These are phyloP conservation scores for Thymelicus sylvestris DNA, from an alignment of 2,888 invertebrate species.

Conservation along the genomic window DNA sequence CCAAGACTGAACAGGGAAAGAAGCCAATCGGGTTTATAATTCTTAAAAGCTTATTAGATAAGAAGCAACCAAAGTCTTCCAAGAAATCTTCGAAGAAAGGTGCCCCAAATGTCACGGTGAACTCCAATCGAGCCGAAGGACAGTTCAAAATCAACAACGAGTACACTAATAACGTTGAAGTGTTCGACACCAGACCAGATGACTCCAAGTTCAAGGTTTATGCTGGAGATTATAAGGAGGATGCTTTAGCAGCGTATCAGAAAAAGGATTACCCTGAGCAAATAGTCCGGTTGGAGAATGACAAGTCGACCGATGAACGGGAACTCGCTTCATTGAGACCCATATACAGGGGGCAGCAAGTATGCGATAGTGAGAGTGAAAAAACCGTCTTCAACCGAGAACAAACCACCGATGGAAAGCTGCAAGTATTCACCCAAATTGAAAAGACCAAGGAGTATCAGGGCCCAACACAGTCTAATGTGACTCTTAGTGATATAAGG, in stretches of 20 bases:
- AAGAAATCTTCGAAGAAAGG: constrained; percentile 55
- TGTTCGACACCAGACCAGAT: constrained; percentile 52
- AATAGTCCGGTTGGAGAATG: constrained; percentile 50
- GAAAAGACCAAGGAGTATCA: constrained; percentile 60
- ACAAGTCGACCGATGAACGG: constrained; percentile 50
- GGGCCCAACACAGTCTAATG: constrained; percentile 51
- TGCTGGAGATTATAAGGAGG: constrained; percentile 46
- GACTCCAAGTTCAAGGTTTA: constrained; percentile 63
- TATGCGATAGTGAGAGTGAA: constrained; percentile 46
- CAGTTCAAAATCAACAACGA: constrained; percentile 51
- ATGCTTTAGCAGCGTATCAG: constrained; percentile 14
- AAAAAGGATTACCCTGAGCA: constrained; percentile 47
- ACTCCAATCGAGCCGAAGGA: constrained; percentile 46
- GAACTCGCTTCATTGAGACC: constrained; percentile 60
- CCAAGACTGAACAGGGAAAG: constrained; percentile 34
- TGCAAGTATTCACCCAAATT: constrained; percentile 69
- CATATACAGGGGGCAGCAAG: constrained; percentile 49
- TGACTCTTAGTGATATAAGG: constrained; percentile 57
- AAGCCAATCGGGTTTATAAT: constrained; percentile 23
- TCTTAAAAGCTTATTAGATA: constrained; percentile 47
- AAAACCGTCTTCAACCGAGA: constrained; percentile 51
- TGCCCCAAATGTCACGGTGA: constrained; percentile 69
- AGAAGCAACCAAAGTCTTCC: constrained; percentile 46
- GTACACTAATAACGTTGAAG: constrained; percentile 50
- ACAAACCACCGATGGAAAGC: constrained; percentile 66